Conservation (phyloP, 1,140 invertebrate genomes). For the Drosophila setifemur region DNA sequence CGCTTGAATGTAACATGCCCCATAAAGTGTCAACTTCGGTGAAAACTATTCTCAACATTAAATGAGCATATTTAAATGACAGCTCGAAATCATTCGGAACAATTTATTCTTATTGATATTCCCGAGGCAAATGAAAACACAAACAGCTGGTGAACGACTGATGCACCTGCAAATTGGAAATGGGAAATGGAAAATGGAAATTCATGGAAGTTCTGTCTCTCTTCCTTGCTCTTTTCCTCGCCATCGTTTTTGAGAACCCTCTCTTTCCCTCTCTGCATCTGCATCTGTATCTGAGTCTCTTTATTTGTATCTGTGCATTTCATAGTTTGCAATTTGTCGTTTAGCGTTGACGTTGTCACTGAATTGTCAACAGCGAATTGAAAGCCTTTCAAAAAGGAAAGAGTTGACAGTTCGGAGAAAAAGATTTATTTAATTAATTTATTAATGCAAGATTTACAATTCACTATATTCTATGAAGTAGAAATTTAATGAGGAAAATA, state of each 20-base stretch:
- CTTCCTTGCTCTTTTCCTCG: not conserved
- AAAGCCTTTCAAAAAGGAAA: not conserved
- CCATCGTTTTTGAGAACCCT: no score
- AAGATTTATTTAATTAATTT: not conserved
- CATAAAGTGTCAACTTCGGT: no score
- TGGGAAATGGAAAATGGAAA: not conserved
- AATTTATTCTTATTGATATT: no score
- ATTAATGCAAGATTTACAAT: not conserved
- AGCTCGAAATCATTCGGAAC: no score
- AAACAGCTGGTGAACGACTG: not conserved
- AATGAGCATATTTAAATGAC: no score
- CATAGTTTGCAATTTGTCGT: conserved; percentile 1
- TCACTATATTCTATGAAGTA: not conserved
- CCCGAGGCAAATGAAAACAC: no score
- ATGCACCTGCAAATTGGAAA: not conserved
- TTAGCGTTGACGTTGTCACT: conserved; percentile 1
- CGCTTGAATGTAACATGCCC: no score
- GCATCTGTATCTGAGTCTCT: not conserved
- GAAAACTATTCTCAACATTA: no score
- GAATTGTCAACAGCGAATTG: conserved; percentile 4
- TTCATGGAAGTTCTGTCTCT: not conserved
- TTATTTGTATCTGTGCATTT: not conserved
- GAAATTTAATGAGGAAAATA: no score
- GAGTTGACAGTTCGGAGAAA: not conserved
- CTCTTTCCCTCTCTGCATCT: not conserved